Base-by-base conservation (phyloP, 2,113 vertebrate genomes). In the Heterotis niloticus region DNA sequence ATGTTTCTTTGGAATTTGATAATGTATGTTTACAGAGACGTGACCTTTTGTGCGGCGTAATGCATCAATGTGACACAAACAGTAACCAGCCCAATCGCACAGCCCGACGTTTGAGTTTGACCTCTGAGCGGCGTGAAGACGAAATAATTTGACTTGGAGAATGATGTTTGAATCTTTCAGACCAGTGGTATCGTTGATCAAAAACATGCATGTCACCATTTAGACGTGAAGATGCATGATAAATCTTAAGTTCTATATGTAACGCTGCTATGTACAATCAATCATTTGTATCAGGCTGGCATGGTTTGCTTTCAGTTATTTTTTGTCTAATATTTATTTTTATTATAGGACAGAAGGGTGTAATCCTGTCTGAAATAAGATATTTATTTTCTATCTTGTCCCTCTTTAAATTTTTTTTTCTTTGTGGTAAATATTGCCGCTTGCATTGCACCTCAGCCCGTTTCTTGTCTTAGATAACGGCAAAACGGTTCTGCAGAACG, bases 21-120 rank as follows among this genome's bases (percentile, higher is more conserved):
- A 97, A 98, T 96, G 92, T 95, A 98, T 96, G 97, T 97, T 95
- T 98, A 94, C 93, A 94, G 94, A 96, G 95, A 93, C 86, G 85
- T 96, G 96, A 97, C 96, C 97, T 96, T 93, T 94, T 89, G 91
- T 93, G 92, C 92, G 16, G 85, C 88, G 94, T 92, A 95, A 96
- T 98, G 94, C 92, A 98, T 98, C 96, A 98, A 93, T 93, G 88
- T 96, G 96, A 96, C 95, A 94, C 0, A 81, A 91, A 92, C 94
- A 94, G 94, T 96, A 95, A 95, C 93, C 88, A 89, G 93, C 90
- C 93, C 94, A 94, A 96, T 96, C 96, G 94, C 90, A 90, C 87
- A 57, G 79, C 87, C 85, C 88, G 85, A 89, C 87, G 88, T 86
- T 90, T 87, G 87, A 88, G 90, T 88, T 88, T 93, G 92, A 93